Conservation (phyloP, 2,888 invertebrate species). For the Nebria salina region DNA sequence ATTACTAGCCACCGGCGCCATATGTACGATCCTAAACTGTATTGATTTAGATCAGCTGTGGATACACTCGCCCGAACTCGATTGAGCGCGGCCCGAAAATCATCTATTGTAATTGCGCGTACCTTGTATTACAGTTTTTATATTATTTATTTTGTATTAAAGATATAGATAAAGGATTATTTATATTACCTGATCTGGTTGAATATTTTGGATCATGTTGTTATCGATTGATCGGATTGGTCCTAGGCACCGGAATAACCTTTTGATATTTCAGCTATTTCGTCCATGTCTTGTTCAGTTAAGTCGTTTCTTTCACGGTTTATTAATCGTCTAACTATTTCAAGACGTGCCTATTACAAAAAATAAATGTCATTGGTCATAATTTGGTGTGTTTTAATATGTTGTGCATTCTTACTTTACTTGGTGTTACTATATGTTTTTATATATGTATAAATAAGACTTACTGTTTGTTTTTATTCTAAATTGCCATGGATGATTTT, state of each 20-base stretch:
- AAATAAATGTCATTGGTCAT: background rate
- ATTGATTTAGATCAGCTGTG: constrained; percentile 81
- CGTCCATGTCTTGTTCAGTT: constrained; percentile 68
- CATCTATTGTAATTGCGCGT: constrained; percentile 78
- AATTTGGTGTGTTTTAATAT: no score
- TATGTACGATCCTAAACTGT: constrained; percentile 85
- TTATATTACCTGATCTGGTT: constrained; percentile 66
- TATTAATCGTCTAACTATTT: constrained; percentile 81
- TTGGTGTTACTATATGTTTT: no score
- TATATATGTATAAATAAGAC: background rate
- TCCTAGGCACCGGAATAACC: constrained; percentile 97
- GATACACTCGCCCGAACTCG: constrained; percentile 92
- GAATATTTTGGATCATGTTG: constrained; percentile 71
- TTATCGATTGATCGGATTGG: constrained; percentile 84
- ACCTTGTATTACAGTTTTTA: constrained; percentile 66
- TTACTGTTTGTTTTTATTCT: constrained; percentile 60
- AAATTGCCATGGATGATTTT: background rate
- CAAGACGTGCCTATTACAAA: constrained; percentile 73
- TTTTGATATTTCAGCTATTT: constrained; percentile 76
- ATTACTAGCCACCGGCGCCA: constrained; percentile 61
- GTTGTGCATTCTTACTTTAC: no score
- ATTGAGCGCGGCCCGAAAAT: constrained; percentile 82
- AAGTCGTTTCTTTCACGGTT: constrained; percentile 74
- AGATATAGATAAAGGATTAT: constrained; percentile 2
- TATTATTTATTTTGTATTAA: constrained; percentile 2